Conservation (phyloP, 2,888 invertebrate genomes). For the Geophilus truncorum region DNA sequence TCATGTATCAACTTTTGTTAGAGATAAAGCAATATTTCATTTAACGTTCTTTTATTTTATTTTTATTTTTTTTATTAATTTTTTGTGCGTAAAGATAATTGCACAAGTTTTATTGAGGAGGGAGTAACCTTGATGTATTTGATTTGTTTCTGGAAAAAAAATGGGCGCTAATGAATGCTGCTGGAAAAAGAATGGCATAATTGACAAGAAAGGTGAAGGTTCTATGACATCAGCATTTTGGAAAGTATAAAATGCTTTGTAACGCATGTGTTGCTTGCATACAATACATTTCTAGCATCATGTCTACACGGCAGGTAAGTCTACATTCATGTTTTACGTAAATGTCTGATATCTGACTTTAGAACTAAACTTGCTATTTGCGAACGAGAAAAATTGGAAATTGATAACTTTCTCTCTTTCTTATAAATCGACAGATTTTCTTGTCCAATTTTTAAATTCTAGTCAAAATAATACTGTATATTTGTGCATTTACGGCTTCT, state of each 20-base stretch:
- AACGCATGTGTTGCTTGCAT: background rate
- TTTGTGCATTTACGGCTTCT: too few relatives aligned
- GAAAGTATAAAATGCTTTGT: background rate
- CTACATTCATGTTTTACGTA: too few relatives aligned
- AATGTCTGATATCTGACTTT: too few relatives aligned
- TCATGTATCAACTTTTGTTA: background rate
- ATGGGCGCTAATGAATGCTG: background rate
- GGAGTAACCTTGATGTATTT: background rate
- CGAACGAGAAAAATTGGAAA: too few relatives aligned
- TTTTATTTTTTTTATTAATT: background rate
- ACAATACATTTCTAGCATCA: background rate
- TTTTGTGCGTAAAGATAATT: background rate
- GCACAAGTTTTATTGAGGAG: background rate
- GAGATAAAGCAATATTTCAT: background rate
- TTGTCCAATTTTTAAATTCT: too few relatives aligned
- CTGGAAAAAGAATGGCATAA: background rate
- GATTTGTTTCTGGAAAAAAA: background rate
- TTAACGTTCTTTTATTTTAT: background rate
- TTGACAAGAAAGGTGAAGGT: background rate
- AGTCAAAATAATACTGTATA: too few relatives aligned
- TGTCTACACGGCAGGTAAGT: conserved; percentile 7
- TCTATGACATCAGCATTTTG: background rate
- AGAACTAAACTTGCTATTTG: too few relatives aligned
- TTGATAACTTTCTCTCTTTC: too few relatives aligned
- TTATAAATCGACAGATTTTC: too few relatives aligned